phyloP scores from a whole-genome alignment of 2,888 invertebrate species.

The Drosophila lacicola region DNA sequence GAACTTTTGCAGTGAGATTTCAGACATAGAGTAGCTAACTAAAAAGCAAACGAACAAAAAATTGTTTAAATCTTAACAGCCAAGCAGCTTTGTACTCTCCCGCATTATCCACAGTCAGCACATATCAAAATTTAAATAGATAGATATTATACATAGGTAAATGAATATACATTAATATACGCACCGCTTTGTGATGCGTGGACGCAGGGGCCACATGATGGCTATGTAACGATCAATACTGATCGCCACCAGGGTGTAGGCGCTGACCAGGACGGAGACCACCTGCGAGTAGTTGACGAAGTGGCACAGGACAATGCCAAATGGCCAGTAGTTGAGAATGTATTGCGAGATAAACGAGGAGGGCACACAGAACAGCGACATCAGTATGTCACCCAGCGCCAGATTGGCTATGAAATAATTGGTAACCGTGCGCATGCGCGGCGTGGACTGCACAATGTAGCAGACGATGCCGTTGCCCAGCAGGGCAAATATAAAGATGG shows the following conservation, averaged over 20 bases:
- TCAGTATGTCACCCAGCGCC: conserved; percentile 94
- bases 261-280: conserved; percentile 92
- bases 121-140: too few species aligned
- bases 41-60: too few species aligned
- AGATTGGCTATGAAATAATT: conserved; percentile 96
- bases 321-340: conserved; percentile 94
- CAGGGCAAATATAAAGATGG: conserved; percentile 90
- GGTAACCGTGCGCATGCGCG: conserved; percentile 95
- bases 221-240: conserved; percentile 96
- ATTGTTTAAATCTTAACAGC: too few species aligned
- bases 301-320: conserved; percentile 92
- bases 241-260: conserved; percentile 95
- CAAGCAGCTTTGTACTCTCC: too few species aligned
- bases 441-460: conserved; percentile 93
- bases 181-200: conserved; percentile 90
- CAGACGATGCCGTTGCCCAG: conserved; percentile 93
- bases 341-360: conserved; percentile 94
- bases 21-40: too few species aligned
- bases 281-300: conserved; percentile 93
- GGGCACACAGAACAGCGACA: conserved; percentile 96
- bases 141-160: neutral
- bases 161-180: conserved; percentile 19
- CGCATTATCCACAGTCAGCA: too few species aligned
- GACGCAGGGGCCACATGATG: conserved; percentile 94
- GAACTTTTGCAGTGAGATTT: too few species aligned